Base-by-base conservation (phyloP, 1,140 invertebrate species). In the Brachionus rubens region DNA sequence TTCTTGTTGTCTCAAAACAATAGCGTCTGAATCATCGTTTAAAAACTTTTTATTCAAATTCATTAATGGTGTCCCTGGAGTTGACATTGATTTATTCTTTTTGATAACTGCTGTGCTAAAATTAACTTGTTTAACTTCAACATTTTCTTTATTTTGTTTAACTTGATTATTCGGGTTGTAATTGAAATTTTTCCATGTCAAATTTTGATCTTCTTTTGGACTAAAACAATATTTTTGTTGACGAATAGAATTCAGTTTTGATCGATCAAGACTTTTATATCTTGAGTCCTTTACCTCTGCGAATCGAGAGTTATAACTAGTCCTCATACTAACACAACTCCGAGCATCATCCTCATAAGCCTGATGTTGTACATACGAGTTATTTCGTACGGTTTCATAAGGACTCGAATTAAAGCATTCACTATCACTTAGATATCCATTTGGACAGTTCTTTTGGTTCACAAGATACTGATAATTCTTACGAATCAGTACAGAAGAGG, bases 201-300 rank as follows among this genome's bases (percentile, higher is more conserved):
- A 24, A 4, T 65, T 33, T n/a, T 59, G 33, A 21, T 59, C 41
- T 14, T 65, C 59, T 12, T 43, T 43, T n/a, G 9, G 40, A 6
- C 21, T 43, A 19, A 65, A 43, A 43, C 24, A 43, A 36, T 21
- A 43, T 41, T 65, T 41, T 43, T 41, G 33, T 9, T 3, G 33
- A 36, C 9, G 33, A 36, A 9, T 65, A 24, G 41, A 65, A 5
- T 19, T 10, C 19, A 65, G 19, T 24, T 5, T 65, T 24, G 33
- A 24, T 65, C 59, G 14, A 10, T 65, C 59, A 24, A 65, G 40
- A 65, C 59, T 65, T 43, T 65, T 65, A 41, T 43, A 65, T 43
- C 59, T 41, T n/a, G 33, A 28, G 24, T 21, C 43, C 12, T 21
- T 19, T 21, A 43, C 28, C 3, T 16, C 14, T 7, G 14, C 50